These are phyloP conservation scores for Priocnemis perturbator DNA, from an alignment of 2,888 invertebrate species.

Conservation along the genomic window DNA sequence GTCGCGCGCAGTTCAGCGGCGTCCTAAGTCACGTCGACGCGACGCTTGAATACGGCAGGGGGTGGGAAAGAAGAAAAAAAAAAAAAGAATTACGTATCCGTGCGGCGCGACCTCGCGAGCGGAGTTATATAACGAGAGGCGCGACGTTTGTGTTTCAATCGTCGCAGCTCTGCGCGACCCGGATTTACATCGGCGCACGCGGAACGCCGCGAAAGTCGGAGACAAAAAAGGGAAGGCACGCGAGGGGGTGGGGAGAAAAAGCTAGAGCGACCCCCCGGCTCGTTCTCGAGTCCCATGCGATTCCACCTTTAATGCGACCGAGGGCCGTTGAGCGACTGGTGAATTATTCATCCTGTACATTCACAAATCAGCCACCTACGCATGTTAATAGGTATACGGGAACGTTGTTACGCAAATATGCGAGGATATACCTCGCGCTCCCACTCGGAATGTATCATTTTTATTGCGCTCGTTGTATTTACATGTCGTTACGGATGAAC, in stretches of 20 bases:
- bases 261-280: conserved; percentile 12
- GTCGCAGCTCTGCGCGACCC: neutral
- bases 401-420: no score
- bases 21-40: no score
- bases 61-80: no score
- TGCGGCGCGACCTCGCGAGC: no score
- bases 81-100: no score
- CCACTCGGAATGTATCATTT: neutral
- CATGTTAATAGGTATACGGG: conserved; percentile 25
- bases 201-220: neutral
- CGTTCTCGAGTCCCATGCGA: conserved; percentile 22
- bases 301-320: conserved; percentile 53
- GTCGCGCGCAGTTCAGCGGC: no score
- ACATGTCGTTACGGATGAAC: neutral
- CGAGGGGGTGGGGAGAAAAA: neutral
- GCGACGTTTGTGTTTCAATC: no score
- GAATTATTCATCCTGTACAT: conserved; percentile 57
- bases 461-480: neutral
- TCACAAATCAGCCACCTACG: conserved; percentile 19
- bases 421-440: neutral
- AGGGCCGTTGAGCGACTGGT: conserved; percentile 44
- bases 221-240: neutral
- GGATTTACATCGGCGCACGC: conserved; percentile 1
- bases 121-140: no score
- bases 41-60: no score